Evolutionary conservation across 53 echinoderm and acorn worm genomes (phyloP), one percentile per base, ranked within the genome.

Genomic region (Hippasteria phrygiana): DNA sequence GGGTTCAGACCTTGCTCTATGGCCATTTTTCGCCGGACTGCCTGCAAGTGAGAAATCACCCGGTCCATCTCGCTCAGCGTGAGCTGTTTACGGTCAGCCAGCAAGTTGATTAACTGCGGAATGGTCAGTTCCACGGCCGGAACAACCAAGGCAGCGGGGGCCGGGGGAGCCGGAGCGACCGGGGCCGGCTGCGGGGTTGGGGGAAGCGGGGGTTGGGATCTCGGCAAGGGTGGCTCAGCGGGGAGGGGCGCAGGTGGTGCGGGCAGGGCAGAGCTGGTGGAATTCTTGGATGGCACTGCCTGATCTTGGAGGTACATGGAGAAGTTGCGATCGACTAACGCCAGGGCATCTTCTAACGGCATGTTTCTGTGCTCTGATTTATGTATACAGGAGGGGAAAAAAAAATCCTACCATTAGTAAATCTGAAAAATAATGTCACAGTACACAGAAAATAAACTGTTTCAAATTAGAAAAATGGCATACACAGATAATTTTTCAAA

Each of bases 331-430:
- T 91, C 92, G 77, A 99, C 90, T 87, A 99, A 93, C 43, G 90
- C 82, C 94, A 99, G 63, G 17, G 99, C 99, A 88, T 99, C 96
- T 12, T 99, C 99, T 13, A 96, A 91, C 50, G 99, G 99, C 99
- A 99, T 99, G 80, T 99, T 99, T 76, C 99, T 87, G 93, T 99
- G 99, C 89, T 99, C 99, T 99, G 93, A 71, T 93, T 62, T 36
- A 50, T 48, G 34, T 34, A 72, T 55, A 56, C 73, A 73, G 35
- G 43, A 26, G 43, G 43, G 41, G 29, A 48, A 75, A 50, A 48
- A 75, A 80, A 46, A 75, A 43, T 45, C 43, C n/a, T 75, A n/a
- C 27, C 4, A 46, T 46, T 55, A 51, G 36, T 10, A 6, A 62
- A 24, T 43, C 20, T 50, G 34, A 43, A 67, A 67, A 67, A 67